Evolutionary conservation across 2,113 vertebrate genomes (phyloP), one percentile per base, ranked within the genome.

Genomic region (Maccullochella peelii): DNA sequence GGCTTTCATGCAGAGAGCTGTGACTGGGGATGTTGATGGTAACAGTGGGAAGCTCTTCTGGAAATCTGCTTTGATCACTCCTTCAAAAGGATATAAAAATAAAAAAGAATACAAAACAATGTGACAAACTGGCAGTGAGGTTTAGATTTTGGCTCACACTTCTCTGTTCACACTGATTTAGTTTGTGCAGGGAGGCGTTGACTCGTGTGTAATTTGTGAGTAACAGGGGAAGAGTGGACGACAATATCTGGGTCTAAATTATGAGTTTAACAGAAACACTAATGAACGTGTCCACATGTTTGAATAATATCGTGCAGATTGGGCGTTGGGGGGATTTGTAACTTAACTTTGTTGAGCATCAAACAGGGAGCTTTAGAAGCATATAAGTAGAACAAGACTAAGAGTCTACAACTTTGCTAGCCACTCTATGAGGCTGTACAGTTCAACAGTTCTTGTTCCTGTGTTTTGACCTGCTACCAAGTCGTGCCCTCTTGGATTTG

Each of bases 51-150:
- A 73, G 54, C 77, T 87, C 73, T 70, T 58, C 20, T 23, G 77
- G 55, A 89, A 74, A 70, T 65, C 68, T 10, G 27, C 81, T 89
- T 91, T 89, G 88, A 92, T 92, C 84, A 18, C 23, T 27, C 23
- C 67, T 83, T 86, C 78, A 84, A 77, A 82, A 55, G 69, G 72
- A 65, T 38, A 40, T n/a, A 38, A 40, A 77, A 52, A 73, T 23
- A 71, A 63, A 76, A 73, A 44, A 63, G 21, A 67, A 49, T 5
- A 50, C 15, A 47, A 87, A 85, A 76, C 15, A n/a, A 49, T 42
- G 74, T 9, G n/a, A 66, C 70, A 76, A 77, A 67, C n/a, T 27
- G 73, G 62, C 33, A 54, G 25, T 3, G 15, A 57, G 69, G 38
- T 72, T 87, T 73, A 0, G 33, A 81, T 78, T 83, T 76, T 27